These are phyloP conservation scores for Nudaria mundana DNA, from an alignment of 2,888 invertebrate species.

Conservation along the genomic window DNA sequence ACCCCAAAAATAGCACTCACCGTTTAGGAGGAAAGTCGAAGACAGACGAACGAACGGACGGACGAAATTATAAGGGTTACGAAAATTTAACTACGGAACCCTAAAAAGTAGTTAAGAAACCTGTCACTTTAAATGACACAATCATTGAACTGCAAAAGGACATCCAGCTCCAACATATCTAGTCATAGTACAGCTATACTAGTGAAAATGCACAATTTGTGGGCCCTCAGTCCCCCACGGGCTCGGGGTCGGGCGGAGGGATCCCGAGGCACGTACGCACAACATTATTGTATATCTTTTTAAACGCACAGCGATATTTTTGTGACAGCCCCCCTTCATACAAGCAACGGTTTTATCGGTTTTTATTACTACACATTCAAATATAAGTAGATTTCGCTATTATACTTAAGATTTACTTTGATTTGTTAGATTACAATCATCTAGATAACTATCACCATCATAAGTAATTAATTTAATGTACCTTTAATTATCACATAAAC, in stretches of 20 bases:
- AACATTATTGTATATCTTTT: conserved; percentile 69
- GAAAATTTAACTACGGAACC: no score
- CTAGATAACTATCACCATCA: no score
- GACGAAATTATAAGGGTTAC: no score
- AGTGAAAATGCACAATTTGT: conserved; percentile 23
- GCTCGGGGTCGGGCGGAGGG: neutral
- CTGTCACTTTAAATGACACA: conserved; percentile 1
- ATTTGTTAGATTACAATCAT: no score
- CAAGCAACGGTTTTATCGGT: conserved; percentile 31
- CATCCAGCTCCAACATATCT: conserved; percentile 1
- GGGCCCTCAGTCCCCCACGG: conserved; percentile 11
- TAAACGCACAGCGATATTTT: conserved; percentile 72
- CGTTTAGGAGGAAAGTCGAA: no score
- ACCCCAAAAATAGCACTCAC: no score
- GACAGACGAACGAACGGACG: no score
- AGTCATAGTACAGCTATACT: conserved; percentile 10
- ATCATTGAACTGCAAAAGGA: conserved; percentile 10
- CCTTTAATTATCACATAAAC: no score
- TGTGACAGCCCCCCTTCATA: conserved; percentile 62
- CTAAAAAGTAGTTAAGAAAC: neutral
- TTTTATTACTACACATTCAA: conserved; percentile 37
- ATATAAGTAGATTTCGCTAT: conserved; percentile 21
- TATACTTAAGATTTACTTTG: conserved; percentile 5
- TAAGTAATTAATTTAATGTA: no score
- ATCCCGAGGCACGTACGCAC: conserved; percentile 51